Evolutionary conservation across 2,888 invertebrate species (phyloP).

Genomic region (Frankliniella fusca): DNA sequence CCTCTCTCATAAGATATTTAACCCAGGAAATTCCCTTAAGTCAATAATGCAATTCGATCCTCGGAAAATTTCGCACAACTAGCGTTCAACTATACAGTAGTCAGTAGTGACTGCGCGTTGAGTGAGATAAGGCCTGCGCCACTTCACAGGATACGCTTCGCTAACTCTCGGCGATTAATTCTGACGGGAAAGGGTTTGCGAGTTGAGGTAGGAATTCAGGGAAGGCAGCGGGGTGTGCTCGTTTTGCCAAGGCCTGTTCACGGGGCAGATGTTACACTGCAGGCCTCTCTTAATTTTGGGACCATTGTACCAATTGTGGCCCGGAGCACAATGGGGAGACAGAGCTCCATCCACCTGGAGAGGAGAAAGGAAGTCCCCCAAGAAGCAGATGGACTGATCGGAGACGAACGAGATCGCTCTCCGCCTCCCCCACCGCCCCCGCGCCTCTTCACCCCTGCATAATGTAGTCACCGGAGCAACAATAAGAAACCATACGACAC

Average conservation of each 20-base stretch:
- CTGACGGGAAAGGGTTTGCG: too few relatives aligned
- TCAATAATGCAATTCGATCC: too few relatives aligned
- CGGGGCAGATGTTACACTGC: conserved; percentile 5
- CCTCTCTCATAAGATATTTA: too few relatives aligned
- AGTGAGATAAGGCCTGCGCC: too few relatives aligned
- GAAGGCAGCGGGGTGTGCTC: neutral
- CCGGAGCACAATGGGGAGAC: neutral
- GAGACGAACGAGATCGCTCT: neutral
- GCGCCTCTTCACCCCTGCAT: neutral
- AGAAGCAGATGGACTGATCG: neutral
- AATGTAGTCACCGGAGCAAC: neutral
- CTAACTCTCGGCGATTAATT: too few relatives aligned
- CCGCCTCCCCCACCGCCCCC: neutral
- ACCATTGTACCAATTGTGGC: conserved; percentile 10
- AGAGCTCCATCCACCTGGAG: conserved; percentile 7
- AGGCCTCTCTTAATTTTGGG: conserved; percentile 1
- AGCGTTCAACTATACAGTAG: too few relatives aligned
- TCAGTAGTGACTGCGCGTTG: too few relatives aligned
- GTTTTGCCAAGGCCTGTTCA: neutral
- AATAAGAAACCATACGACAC: conserved; percentile 9
- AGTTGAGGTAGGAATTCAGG: too few relatives aligned
- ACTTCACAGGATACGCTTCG: too few relatives aligned
- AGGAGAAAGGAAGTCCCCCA: neutral
- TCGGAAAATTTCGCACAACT: too few relatives aligned
- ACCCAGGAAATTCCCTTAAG: too few relatives aligned